Evolutionary conservation across 1,140 invertebrate species (phyloP), one percentile per base, ranked within the genome.

Genomic region (Macrobrachium nipponense): DNA sequence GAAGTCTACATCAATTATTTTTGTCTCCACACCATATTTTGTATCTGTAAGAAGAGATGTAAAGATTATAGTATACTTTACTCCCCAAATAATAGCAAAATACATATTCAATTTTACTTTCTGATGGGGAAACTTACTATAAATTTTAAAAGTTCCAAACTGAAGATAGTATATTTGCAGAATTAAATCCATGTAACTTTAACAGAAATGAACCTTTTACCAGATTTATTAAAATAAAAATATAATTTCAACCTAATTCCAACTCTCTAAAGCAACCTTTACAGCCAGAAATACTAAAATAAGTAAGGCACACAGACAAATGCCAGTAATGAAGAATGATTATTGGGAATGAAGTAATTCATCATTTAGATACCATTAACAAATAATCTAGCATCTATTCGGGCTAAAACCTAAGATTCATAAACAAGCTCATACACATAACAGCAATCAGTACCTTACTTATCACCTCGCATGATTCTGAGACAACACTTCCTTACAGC

Each of bases 1-100:
- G 90, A 98, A 98, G 91, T 99, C 97, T 23, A 95, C 95, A 90
- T 95, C 95, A 75, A 99, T 94, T 5, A 95, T 93, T 91, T 95
- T 95, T 0, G 96, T 97, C 88, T 96, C 92, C 0, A 98, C 96
- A 77, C 94, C 94, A 91, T 94, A 96, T 58, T 94, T 92, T 15
- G 93, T 92, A 89, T 94, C 96, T 94, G 92, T 76, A 51, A n/a
- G 51, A 89, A 88, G 80, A 64, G 15, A 80, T 80, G 20, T 68
- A 17, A 36, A 0, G 17, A 20, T 18, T 10, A 64, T 0, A 51
- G 51, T 10, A 51, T 51, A 51, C 51, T 51, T 8, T 51, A 51
- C 51, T 51, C 5, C 2, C 2, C 1, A 36, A 36, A 51, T 51
- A 5, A 10, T 0, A 51, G 7, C 7, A 51, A 51, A n/a, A n/a